Base-by-base conservation (phyloP, 2,797 vertebrate species). In the Enteromius viviparus region DNA sequence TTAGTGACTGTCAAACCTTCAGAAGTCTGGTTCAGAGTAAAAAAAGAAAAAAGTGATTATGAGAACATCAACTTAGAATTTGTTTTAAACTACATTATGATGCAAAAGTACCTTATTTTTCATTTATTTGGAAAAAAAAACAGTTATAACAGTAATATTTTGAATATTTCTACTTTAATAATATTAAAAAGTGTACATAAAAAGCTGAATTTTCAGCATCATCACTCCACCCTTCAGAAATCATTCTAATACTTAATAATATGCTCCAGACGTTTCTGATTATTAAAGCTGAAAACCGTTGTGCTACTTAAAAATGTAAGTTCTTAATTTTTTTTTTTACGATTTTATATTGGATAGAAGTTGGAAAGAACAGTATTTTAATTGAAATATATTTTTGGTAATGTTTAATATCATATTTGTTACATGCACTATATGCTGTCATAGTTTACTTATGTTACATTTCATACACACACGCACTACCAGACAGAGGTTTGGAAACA, bases 1-100 rank as follows among this genome's bases (percentile, higher is more conserved):
- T 76, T 51, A 55, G 45, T 37, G 17, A 40, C 62, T 82, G 70
- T 82, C 80, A 75, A 11, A 75, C 53, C 9, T 65, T 14, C 34
- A 78, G 17, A 65, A 12, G 5, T 45, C 40, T 2, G 5, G 19
- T 78, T 78, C 40, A 49, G 42, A 77, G n/a, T 26, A 42, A 19
- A 40, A 19, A 77, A 77, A 1, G 23, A 19, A 45, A 69, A 65
- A 32, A 60, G 23, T 8, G 9, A 78, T 76, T 42, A 6, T 15
- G 37, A 29, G 7, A 42, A 62, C 11, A 0, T 77, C 19, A 4
- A 42, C 29, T 53, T 11, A 40, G 8, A 10, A 4, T 49, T 40
- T 2, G 21, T n/a, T 68, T 65, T 40, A 9, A 49, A 49, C 10
- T 14, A 23, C 21, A n/a, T 11, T n/a, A 40, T 4, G 9, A 12